Evolutionary conservation across 2,888 invertebrate species (phyloP).

Genomic region (Melinaea menophilus): DNA sequence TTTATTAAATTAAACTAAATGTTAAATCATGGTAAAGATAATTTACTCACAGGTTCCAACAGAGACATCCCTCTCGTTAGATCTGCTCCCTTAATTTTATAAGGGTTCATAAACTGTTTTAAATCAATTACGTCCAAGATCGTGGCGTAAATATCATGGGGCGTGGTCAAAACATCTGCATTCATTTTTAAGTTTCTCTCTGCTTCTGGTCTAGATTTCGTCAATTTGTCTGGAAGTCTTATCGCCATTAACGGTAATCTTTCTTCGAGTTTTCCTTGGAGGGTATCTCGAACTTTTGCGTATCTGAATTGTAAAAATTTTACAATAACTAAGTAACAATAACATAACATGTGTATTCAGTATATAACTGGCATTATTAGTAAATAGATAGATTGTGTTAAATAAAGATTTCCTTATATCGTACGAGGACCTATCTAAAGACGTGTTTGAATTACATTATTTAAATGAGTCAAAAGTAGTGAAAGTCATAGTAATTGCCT

Average conservation of each 20-base stretch:
- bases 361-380: no score
- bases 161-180: constrained; percentile 84
- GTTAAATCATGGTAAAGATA: neutral
- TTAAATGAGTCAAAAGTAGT: no score
- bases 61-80: constrained; percentile 78
- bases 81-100: constrained; percentile 70
- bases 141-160: constrained; percentile 93
- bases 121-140: constrained; percentile 82
- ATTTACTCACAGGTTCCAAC: constrained; percentile 76
- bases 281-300: constrained; percentile 87
- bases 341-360: no score
- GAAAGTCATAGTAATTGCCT: no score
- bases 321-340: no score
- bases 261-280: constrained; percentile 95
- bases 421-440: no score
- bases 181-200: constrained; percentile 82
- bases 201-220: constrained; percentile 76
- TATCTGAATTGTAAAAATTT: constrained; percentile 75
- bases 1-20: neutral
- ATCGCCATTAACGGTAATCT: constrained; percentile 92
- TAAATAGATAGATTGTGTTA: no score
- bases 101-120: constrained; percentile 47
- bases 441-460: no score
- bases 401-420: no score
- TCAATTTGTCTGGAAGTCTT: constrained; percentile 84